Evolutionary conservation across 1,140 invertebrate species (phyloP).

Genomic region (Tribolium castaneum): DNA sequence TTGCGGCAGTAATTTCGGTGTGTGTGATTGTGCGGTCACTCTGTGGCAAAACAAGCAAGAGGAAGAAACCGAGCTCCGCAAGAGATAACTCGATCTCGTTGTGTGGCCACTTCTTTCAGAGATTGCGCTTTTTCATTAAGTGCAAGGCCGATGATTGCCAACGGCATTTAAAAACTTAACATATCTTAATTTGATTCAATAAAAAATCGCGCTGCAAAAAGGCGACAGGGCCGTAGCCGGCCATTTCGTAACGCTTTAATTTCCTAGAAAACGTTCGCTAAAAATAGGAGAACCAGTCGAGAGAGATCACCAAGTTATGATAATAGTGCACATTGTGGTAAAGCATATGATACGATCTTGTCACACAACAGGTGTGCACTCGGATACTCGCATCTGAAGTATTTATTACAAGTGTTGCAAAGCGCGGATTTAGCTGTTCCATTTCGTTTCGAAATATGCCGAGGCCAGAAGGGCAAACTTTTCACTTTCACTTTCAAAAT

Average conservation of each 20-base stretch:
- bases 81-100: constrained; percentile 40
- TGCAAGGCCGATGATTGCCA: constrained; percentile 47
- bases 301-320: constrained; percentile 42
- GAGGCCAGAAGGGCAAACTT: neutral
- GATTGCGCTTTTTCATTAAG: constrained; percentile 50
- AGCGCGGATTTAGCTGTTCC: neutral
- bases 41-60: constrained; percentile 10
- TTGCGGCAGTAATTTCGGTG: neutral
- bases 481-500: too few species aligned
- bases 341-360: constrained; percentile 40
- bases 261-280: constrained; percentile 31
- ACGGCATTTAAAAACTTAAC: constrained; percentile 43
- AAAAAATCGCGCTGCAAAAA: neutral
- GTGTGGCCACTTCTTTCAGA: constrained; percentile 47
- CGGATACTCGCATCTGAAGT: constrained; percentile 4
- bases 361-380: constrained; percentile 44
- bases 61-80: constrained; percentile 12
- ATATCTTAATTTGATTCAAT: constrained; percentile 46
- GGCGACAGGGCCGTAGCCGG: neutral
- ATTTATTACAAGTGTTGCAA: neutral
- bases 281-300: constrained; percentile 43
- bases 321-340: constrained; percentile 43
- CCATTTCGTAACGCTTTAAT: constrained; percentile 1
- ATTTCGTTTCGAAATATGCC: neutral
- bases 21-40: neutral